Base-by-base conservation (phyloP, 2,888 invertebrate genomes). In the Nemotelus pantherinus region DNA sequence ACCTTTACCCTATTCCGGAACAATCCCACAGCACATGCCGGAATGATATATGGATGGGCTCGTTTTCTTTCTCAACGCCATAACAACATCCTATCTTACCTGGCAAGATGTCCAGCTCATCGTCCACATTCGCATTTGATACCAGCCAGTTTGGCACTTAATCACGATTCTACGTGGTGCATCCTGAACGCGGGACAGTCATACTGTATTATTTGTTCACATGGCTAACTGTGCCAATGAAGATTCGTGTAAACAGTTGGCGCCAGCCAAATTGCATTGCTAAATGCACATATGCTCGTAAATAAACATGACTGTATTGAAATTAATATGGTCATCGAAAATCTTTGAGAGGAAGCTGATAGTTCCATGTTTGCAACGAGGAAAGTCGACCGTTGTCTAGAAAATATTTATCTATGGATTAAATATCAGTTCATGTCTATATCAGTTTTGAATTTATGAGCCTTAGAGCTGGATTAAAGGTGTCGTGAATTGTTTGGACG, bases 181-280 rank as follows among this genome's bases (percentile, higher is more conserved):
- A 68, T 50, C 68, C 41, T 2, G 48, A 9, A 63, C 39, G 6
- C 41, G 43, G 39, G 45, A n/a, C 47, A 67, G 47, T 67, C 25
- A 25, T 44, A 39, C 50, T 45, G 25, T 41, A 3, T 68, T 68
- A 10, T 47, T 68, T 68, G 68, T 41, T 68, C 68, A 68, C 10
- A 48, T 50, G 68, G 68, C 25, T 5, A 53, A 68, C 50, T 68
- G 41, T 68, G 68, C 68, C 68, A 68, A 50, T 50, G 68, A 63
- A 63, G 68, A 41, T 68, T 68, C 68, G 68, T 68, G 68, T 68
- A 68, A 68, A 68, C 68, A 68, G 41, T 68, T 68, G 68, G 68
- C 68, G 68, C 68, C 63, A 43, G 39, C 3, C 68, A 39, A 50
- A 48, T 68, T 25, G 68, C 68, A 48, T 48, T 41, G 47, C 39